phyloP scores from a whole-genome alignment of 2,888 invertebrate genomes.

The Drosophila merina region DNA sequence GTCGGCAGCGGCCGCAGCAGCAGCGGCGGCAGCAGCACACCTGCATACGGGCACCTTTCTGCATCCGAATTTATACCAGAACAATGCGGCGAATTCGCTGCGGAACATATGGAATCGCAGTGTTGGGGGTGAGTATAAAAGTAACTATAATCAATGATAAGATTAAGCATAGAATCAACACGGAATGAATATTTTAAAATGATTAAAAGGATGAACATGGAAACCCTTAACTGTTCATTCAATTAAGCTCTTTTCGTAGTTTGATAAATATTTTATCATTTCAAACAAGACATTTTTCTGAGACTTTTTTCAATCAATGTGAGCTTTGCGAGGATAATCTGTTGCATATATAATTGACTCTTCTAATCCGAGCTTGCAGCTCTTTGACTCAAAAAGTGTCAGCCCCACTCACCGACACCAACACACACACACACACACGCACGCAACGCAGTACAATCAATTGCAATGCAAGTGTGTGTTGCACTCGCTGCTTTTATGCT shows the following conservation, averaged over 20 bases:
- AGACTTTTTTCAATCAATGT: constrained; percentile 13
- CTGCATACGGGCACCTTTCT: constrained; percentile 85
- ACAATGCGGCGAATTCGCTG: constrained; percentile 84
- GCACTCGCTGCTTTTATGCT: constrained; percentile 74
- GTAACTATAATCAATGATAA: neutral
- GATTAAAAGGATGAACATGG: neutral
- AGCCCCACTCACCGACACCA: constrained; percentile 16
- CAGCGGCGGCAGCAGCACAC: constrained; percentile 75
- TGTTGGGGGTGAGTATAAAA: constrained; percentile 83
- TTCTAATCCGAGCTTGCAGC: constrained; percentile 22
- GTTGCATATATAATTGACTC: constrained; percentile 42
- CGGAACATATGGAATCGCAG: constrained; percentile 84
- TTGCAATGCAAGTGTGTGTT: constrained; percentile 75
- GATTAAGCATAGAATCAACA: neutral
- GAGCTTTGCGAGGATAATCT: constrained; percentile 27
- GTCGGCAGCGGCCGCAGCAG: constrained; percentile 69
- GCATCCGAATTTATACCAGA: constrained; percentile 89
- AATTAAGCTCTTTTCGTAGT: too few relatives aligned
- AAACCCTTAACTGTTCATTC: neutral
- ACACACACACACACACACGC: constrained; percentile 15
- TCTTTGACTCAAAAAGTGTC: constrained; percentile 44
- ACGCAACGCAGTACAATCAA: constrained; percentile 54
- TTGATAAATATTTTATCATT: constrained; percentile 9
- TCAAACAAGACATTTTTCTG: constrained; percentile 23
- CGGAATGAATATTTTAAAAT: neutral